Evolutionary conservation across 1,140 invertebrate genomes (phyloP).

Genomic region (Teleopsis dalmanni): DNA sequence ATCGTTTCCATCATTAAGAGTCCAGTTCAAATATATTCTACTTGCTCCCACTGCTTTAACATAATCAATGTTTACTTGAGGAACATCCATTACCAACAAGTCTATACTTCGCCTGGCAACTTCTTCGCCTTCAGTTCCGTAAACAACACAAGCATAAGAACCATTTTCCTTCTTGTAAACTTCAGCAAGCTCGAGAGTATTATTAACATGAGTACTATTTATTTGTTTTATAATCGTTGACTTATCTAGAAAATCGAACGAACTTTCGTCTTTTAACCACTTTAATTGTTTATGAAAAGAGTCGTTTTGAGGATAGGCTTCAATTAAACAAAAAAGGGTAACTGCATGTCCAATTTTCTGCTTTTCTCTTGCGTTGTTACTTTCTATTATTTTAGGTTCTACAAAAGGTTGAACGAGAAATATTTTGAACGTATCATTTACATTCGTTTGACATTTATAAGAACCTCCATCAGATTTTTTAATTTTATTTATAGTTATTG

Average conservation of each 20-base stretch:
- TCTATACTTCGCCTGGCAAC: slow-evolving; percentile 25
- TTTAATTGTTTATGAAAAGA: slow-evolving; percentile 39
- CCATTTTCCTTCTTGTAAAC: slow-evolving; percentile 60
- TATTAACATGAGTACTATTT: slow-evolving; percentile 53
- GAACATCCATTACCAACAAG: slow-evolving; percentile 60
- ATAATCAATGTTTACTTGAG: slow-evolving; percentile 62
- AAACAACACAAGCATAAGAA: slow-evolving; percentile 52
- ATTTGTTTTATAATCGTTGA: slow-evolving; percentile 34
- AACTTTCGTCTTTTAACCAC: slow-evolving; percentile 54
- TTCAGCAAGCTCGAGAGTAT: slow-evolving; percentile 49
- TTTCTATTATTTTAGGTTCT: slow-evolving; percentile 45
- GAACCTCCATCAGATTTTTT: slow-evolving; percentile 46
- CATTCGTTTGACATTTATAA: slow-evolving; percentile 45
- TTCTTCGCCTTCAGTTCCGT: slow-evolving; percentile 23
- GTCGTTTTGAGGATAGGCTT: slow-evolving; percentile 52
- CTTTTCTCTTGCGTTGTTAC: slow-evolving; percentile 44
- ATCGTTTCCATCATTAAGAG: slow-evolving; percentile 66
- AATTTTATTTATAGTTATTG: slow-evolving; percentile 35
- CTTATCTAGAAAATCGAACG: slow-evolving; percentile 29
- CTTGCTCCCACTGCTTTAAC: slow-evolving; percentile 66
- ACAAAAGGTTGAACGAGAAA: slow-evolving; percentile 43
- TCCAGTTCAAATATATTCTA: slow-evolving; percentile 77
- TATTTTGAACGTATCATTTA: slow-evolving; percentile 28
- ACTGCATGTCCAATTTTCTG: slow-evolving; percentile 47
- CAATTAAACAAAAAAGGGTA: slow-evolving; percentile 49